Evolutionary conservation across 2,797 vertebrate species (phyloP).

Genomic region (Tokudaia tokunoshimensis): DNA sequence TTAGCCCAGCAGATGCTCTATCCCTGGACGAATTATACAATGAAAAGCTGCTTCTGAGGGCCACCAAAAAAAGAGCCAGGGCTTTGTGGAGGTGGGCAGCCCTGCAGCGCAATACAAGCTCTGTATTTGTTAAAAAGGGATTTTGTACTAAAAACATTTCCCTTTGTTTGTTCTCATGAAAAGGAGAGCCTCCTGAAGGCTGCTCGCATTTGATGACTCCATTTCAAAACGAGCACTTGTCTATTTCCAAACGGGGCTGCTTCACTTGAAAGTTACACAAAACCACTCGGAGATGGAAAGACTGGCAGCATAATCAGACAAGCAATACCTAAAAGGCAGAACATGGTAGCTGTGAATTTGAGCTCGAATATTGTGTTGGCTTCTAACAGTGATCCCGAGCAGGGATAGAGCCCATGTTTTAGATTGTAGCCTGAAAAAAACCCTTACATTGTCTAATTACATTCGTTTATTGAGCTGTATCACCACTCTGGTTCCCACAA

Average conservation of each 20-base stretch:
- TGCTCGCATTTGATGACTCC: conserved; percentile 78
- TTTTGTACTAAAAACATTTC: conserved; percentile 80
- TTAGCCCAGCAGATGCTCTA: conserved; percentile 83
- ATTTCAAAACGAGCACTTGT: conserved; percentile 83
- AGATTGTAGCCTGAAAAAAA: conserved; percentile 81
- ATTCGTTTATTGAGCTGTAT: conserved; percentile 85
- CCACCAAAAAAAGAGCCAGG: conserved; percentile 73
- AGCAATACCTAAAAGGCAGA: conserved; percentile 82
- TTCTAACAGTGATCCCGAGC: conserved; percentile 81
- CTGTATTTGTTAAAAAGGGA: conserved; percentile 79
- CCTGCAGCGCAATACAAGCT: conserved; percentile 81
- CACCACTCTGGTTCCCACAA: conserved; percentile 83
- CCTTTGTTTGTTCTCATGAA: conserved; percentile 81
- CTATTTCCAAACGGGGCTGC: conserved; percentile 79
- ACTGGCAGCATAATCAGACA: conserved; percentile 66
- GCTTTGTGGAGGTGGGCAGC: conserved; percentile 79
- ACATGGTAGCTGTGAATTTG: conserved; percentile 76
- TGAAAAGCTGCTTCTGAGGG: conserved; percentile 79
- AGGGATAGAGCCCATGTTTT: conserved; percentile 83
- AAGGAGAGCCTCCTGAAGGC: conserved; percentile 74
- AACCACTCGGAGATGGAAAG: conserved; percentile 76
- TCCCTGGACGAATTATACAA: conserved; percentile 78
- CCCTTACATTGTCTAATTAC: conserved; percentile 84
- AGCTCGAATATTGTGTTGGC: conserved; percentile 80
- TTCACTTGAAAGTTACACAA: conserved; percentile 80